phyloP scores from a whole-genome alignment of 37 sponge, comb jelly and placozoan species.

The Bolinopsis microptera region DNA sequence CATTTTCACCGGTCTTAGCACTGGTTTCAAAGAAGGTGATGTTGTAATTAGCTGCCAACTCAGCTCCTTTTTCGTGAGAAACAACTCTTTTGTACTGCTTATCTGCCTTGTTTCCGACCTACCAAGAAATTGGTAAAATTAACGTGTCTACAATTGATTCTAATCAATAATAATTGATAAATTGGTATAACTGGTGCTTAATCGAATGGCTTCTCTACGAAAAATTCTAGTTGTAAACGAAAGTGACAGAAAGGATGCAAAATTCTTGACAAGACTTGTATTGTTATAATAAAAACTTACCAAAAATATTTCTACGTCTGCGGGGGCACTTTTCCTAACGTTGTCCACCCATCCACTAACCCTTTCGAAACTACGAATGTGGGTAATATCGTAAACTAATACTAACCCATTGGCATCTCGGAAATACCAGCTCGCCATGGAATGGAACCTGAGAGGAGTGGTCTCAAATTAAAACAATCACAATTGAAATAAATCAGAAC shows the following conservation, averaged over 20 bases:
- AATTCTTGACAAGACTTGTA: no score
- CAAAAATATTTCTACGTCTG: slow-evolving; percentile 42
- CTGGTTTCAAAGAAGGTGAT: slow-evolving; percentile 50
- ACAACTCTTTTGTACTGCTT: slow-evolving; percentile 55
- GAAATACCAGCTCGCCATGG: slow-evolving; percentile 63
- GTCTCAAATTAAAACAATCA: background rate
- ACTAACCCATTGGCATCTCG: slow-evolving; percentile 48
- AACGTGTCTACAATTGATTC: background rate
- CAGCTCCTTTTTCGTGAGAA: slow-evolving; percentile 51
- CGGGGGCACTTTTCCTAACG: slow-evolving; percentile 52
- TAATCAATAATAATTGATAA: no score
- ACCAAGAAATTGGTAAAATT: background rate
- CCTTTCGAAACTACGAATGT: slow-evolving; percentile 32
- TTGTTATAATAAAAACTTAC: no score
- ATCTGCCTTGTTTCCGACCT: slow-evolving; percentile 62
- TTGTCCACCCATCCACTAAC: slow-evolving; percentile 55
- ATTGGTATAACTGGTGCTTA: no score
- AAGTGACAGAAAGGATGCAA: no score
- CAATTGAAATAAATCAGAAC: background rate
- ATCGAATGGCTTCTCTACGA: no score
- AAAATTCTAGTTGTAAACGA: no score
- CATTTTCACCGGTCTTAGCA: slow-evolving; percentile 62
- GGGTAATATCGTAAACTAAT: slow-evolving; percentile 53
- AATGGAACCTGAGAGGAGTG: slow-evolving; percentile 65
- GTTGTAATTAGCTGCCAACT: slow-evolving; percentile 18